Percentiles rank a stretch among this genome's conserved stretches.
Evolutionary conservation across 2,797 vertebrate genomes (phyloP).

Genomic region (Artibeus lituratus): DNA sequence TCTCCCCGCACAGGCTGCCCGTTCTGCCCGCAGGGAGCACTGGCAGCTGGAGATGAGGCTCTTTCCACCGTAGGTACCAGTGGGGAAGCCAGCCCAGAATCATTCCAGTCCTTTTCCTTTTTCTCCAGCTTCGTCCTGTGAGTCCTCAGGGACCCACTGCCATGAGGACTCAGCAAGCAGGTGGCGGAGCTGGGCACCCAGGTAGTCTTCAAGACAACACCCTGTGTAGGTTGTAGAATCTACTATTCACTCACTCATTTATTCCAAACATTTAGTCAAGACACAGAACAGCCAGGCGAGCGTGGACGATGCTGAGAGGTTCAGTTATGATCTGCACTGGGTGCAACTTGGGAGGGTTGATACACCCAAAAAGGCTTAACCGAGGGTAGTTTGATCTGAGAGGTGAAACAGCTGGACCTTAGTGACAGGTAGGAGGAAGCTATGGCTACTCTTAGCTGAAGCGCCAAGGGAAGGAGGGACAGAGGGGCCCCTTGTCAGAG

Average conservation of each 20-base stretch:
- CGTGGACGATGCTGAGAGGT: background rate
- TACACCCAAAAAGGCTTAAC: background rate
- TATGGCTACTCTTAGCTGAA: background rate
- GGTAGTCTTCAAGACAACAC: background rate
- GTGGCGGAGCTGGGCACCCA: background rate
- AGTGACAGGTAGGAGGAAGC: background rate
- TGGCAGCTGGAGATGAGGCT: background rate
- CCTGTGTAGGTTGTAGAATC: background rate
- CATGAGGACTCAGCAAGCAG: background rate
- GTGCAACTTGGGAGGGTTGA: background rate
- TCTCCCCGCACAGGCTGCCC: background rate
- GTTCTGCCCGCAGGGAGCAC: background rate
- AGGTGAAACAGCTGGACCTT: background rate
- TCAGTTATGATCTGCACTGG: background rate
- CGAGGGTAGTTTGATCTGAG: background rate
- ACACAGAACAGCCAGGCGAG: background rate
- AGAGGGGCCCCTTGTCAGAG: background rate
- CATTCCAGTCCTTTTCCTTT: background rate
- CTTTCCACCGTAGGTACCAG: too few species aligned
- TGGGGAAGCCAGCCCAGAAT: background rate
- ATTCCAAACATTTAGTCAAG: background rate
- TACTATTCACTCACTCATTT: background rate
- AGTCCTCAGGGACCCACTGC: background rate
- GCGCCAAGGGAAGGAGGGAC: background rate
- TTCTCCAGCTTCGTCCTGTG: background rate